A percentile compares a stretch with the other conserved stretches of the same genome.
These are phyloP conservation scores for Euglossa dilemma DNA, from an alignment of 1,140 invertebrate genomes.

Conservation along the genomic window DNA sequence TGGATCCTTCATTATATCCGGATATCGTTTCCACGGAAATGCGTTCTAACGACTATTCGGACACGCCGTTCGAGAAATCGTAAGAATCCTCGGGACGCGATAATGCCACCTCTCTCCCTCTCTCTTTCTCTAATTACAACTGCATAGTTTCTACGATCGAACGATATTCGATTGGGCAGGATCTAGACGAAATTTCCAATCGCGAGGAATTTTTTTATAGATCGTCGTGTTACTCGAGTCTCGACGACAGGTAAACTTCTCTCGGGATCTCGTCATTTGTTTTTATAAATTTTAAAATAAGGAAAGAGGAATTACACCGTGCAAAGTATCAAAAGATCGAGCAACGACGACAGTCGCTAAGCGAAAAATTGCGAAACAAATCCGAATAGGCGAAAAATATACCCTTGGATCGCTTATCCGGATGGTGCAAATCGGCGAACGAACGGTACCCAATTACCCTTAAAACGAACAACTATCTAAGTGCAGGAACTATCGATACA, in stretches of 20 bases:
- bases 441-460: neutral
- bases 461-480: no score
- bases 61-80: constrained; percentile 60
- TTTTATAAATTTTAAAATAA: no score
- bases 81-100: constrained; percentile 54
- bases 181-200: constrained; percentile 22
- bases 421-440: no score
- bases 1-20: constrained; percentile 80
- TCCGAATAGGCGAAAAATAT: no score
- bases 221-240: no score
- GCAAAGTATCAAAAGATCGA: no score
- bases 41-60: constrained; percentile 68
- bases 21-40: constrained; percentile 77
- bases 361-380: no score
- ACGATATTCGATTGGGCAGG: constrained; percentile 26
- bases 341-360: no score
- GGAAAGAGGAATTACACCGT: no score
- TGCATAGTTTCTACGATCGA: constrained; percentile 21
- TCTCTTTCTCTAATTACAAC: constrained; percentile 24
- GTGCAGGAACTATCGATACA: neutral
- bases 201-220: constrained; percentile 2
- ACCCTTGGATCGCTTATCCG: no score
- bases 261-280: no score
- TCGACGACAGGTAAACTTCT: no score
- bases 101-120: constrained; percentile 41